Conservation (phyloP, 2,888 invertebrate genomes). For the Drosophila emarginata region DNA sequence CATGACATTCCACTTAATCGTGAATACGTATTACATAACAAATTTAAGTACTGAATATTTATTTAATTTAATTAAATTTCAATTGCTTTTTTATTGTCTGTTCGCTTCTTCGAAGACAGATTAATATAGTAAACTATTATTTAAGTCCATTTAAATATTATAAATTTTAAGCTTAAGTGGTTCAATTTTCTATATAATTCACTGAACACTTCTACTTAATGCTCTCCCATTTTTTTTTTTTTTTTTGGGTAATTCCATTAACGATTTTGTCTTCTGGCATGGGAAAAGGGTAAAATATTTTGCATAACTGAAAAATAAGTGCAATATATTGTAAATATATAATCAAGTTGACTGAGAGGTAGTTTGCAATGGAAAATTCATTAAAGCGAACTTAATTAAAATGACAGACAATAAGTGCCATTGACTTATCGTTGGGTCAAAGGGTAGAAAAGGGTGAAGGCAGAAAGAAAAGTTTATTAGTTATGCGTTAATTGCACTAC, state of each 20-base stretch:
- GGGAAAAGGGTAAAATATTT: conserved; percentile 6
- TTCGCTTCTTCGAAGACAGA: too few relatives aligned
- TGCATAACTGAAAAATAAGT: conserved; percentile 7
- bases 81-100: too few relatives aligned
- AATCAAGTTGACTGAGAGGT: conserved; percentile 8
- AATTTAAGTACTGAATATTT: too few relatives aligned
- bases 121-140: too few relatives aligned
- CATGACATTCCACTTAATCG: too few relatives aligned
- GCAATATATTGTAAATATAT: conserved; percentile 15
- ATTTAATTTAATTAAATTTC: too few relatives aligned
- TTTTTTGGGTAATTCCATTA: background rate
- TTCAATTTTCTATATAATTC: too few relatives aligned
- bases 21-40: too few relatives aligned
- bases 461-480: conserved; percentile 37
- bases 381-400: conserved; percentile 57
- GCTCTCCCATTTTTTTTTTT: too few relatives aligned
- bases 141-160: too few relatives aligned
- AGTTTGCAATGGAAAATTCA: conserved; percentile 41
- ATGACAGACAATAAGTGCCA: conserved; percentile 28
- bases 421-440: conserved; percentile 11
- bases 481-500: conserved; percentile 37
- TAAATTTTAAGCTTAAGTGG: too few relatives aligned
- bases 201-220: too few relatives aligned
- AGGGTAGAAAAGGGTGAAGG: background rate
- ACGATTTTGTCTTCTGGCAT: background rate